phyloP scores from a whole-genome alignment of 2,113 vertebrate species.

The Brienomyrus longianalis region DNA sequence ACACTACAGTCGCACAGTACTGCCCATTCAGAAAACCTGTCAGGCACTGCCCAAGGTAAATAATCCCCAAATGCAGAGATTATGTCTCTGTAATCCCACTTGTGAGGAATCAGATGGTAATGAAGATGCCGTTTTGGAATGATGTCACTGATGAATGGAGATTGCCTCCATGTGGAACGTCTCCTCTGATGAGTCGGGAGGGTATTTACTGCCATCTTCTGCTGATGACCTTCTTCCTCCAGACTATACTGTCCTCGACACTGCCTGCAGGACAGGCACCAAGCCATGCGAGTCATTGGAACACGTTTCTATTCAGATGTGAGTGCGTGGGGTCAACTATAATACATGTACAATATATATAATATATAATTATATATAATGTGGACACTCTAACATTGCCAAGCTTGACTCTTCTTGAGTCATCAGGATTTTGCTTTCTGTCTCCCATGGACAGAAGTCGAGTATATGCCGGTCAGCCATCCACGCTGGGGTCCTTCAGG shows the following conservation, averaged over 20 bases:
- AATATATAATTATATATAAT: neutral
- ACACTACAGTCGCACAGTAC: slow-evolving; percentile 79
- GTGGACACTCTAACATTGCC: neutral
- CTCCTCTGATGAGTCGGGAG: neutral
- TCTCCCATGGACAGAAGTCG: slow-evolving; percentile 64
- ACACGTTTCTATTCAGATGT: slow-evolving; percentile 85
- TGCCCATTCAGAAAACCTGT: slow-evolving; percentile 88
- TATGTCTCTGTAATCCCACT: neutral
- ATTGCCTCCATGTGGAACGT: neutral
- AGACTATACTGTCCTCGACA: slow-evolving; percentile 89
- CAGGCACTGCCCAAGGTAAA: slow-evolving; percentile 88
- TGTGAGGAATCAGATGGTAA: neutral
- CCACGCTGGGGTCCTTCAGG: slow-evolving; percentile 85
- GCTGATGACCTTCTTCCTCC: slow-evolving; percentile 18
- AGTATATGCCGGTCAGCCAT: slow-evolving; percentile 89
- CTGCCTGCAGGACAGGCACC: slow-evolving; percentile 72
- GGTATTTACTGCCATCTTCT: neutral
- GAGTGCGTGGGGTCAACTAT: slow-evolving; percentile 50
- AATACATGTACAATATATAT: no score
- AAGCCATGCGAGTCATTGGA: slow-evolving; percentile 75
- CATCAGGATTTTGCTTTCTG: neutral
- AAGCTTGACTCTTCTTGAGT: neutral
- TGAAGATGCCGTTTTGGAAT: neutral
- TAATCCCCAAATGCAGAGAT: neutral
- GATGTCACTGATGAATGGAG: neutral